A percentile compares a stretch with the other conserved stretches of the same genome.
Evolutionary conservation across 2,888 invertebrate genomes (phyloP).

Genomic region (Gymnocheta viridis): DNA sequence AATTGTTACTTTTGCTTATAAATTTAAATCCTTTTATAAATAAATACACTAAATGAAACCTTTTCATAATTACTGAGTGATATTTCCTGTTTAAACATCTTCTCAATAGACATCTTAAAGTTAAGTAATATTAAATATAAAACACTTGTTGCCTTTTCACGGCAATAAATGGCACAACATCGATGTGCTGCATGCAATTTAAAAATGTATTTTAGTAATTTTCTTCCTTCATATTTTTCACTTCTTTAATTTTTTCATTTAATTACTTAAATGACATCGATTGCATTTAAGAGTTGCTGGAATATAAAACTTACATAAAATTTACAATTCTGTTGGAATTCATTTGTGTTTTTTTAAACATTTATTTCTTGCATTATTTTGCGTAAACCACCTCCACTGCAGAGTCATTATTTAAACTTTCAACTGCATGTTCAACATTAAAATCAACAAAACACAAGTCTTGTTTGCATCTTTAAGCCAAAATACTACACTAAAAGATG

Average conservation of each 20-base stretch:
- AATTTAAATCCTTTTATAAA: neutral
- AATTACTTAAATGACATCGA: slow-evolving; percentile 57
- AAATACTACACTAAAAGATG: neutral
- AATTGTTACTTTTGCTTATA: too few relatives aligned
- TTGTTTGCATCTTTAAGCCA: slow-evolving; percentile 53
- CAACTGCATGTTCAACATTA: slow-evolving; percentile 54
- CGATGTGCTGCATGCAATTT: neutral
- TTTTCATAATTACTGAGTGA: neutral
- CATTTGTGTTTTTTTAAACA: neutral
- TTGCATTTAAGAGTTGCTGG: slow-evolving; percentile 14
- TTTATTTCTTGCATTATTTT: slow-evolving; percentile 15
- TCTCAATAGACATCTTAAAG: neutral
- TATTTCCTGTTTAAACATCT: neutral
- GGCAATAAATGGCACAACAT: neutral
- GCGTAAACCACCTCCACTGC: slow-evolving; percentile 54
- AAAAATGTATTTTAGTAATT: neutral
- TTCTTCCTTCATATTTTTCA: neutral
- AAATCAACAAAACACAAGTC: slow-evolving; percentile 57
- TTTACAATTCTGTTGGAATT: slow-evolving; percentile 36
- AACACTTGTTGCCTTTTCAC: slow-evolving; percentile 5
- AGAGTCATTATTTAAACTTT: slow-evolving; percentile 55
- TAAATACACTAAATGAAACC: neutral
- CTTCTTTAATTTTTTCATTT: slow-evolving; percentile 46
- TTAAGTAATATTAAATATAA: slow-evolving; percentile 2
- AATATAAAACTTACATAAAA: slow-evolving; percentile 40